These are phyloP conservation scores for Chirona hameri DNA, from an alignment of 2,888 invertebrate genomes.

Conservation along the genomic window DNA sequence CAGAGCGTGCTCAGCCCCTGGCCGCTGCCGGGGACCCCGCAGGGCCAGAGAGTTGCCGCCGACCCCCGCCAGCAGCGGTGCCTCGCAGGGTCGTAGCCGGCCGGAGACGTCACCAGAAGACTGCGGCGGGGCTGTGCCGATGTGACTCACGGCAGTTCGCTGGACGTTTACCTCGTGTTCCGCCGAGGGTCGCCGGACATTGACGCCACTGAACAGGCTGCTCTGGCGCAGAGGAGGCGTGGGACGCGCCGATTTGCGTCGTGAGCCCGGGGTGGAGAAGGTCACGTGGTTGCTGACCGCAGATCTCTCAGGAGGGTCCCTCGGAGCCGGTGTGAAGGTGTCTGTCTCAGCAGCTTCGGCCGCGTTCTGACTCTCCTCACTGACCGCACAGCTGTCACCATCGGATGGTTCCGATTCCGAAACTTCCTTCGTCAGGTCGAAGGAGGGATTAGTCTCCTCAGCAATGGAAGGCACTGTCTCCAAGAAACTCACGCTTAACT, in stretches of 20 bases:
- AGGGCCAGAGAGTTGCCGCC: not conserved
- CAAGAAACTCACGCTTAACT: too few relatives aligned
- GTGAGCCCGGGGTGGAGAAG: not conserved
- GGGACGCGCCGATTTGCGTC: not conserved
- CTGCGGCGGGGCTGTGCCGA: not conserved
- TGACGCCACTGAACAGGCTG: not conserved
- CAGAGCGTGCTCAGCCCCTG: not conserved
- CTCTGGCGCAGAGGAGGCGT: not conserved
- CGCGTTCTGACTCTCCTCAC: too few relatives aligned
- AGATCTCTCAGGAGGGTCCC: too few relatives aligned
- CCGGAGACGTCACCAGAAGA: too few relatives aligned
- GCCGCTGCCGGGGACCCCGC: not conserved
- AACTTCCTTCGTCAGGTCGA: too few relatives aligned
- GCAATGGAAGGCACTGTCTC: too few relatives aligned
- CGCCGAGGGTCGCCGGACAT: not conserved
- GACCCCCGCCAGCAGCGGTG: not conserved
- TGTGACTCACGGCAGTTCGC: not conserved
- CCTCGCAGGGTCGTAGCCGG: not conserved
- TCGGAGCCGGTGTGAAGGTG: too few relatives aligned
- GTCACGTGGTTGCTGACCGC: not conserved
- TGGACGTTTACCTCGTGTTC: too few relatives aligned
- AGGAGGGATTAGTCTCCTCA: too few relatives aligned
- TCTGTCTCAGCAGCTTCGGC: too few relatives aligned
- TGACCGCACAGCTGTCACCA: too few relatives aligned
- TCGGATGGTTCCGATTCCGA: too few relatives aligned